Base-by-base conservation (phyloP, 1,140 invertebrate genomes). In the Panagrolaimus sp. region DNA sequence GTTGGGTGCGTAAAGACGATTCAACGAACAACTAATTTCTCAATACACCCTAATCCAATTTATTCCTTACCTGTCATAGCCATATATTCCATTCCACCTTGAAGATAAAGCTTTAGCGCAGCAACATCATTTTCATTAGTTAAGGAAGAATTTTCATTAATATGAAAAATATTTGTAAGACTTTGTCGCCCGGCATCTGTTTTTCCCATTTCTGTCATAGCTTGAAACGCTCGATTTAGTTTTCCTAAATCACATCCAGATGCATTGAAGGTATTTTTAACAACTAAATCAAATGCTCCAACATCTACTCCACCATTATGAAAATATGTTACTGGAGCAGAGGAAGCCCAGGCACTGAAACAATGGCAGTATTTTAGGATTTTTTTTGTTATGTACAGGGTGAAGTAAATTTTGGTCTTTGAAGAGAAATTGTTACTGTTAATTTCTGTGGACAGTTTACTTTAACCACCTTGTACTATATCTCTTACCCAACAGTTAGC, bases 401-500 rank as follows among this genome's bases (percentile, higher is more conserved):
- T n/a, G n/a, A n/a, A n/a, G n/a, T n/a, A n/a, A n/a, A n/a, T n/a
- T n/a, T n/a, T n/a, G n/a, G n/a, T n/a, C n/a, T n/a, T n/a, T n/a
- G n/a, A n/a, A n/a, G n/a, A n/a, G n/a, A n/a, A n/a, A n/a, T n/a
- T n/a, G n/a, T n/a, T n/a, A n/a, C n/a, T n/a, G n/a, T n/a, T n/a
- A n/a, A n/a, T n/a, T n/a, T n/a, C n/a, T n/a, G n/a, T n/a, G n/a
- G n/a, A n/a, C n/a, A n/a, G n/a, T n/a, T n/a, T n/a, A n/a, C n/a
- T n/a, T n/a, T n/a, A n/a, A n/a, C n/a, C n/a, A n/a, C n/a, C n/a
- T n/a, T n/a, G n/a, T n/a, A n/a, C n/a, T n/a, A n/a, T n/a, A n/a
- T n/a, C n/a, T 38, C 42, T 89, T 0, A 96, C 91, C 0, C 92
- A 90, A 75, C 88, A 88, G 45, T 85, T 79, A 67, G 44, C 16